Percentiles rank a stretch among this genome's conserved stretches.
Conservation (phyloP, 2,888 invertebrate species). For the Mayetiola destructor region DNA sequence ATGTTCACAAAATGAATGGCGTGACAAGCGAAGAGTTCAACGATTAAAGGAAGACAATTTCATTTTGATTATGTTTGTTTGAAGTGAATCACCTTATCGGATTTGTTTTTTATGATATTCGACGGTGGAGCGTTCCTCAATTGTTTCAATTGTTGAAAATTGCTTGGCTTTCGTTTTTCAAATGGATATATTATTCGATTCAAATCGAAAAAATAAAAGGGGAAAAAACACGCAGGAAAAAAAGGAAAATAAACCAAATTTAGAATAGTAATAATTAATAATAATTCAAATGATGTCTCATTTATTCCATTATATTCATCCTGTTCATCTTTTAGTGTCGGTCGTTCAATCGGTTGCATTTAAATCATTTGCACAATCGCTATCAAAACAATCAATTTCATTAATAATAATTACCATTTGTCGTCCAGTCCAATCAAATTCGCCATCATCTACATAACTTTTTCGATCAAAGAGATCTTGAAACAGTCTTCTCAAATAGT, state of each 20-base stretch:
- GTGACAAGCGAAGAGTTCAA: not conserved
- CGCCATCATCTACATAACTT: constrained; percentile 77
- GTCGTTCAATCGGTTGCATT: not conserved
- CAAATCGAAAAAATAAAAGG: constrained; percentile 14
- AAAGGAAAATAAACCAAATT: not conserved
- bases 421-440: constrained; percentile 93
- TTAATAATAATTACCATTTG: constrained; percentile 39
- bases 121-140: constrained; percentile 77
- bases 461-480: constrained; percentile 78
- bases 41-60: not conserved
- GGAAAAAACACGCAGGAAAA: too few species aligned
- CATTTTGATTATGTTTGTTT: not conserved
- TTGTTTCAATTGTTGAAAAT: constrained; percentile 63
- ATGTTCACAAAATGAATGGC: too few species aligned
- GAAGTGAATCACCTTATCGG: constrained; percentile 60
- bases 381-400: not conserved
- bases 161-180: constrained; percentile 45
- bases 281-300: not conserved
- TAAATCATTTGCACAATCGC: not conserved
- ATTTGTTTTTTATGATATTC: constrained; percentile 69
- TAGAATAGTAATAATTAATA: not conserved
- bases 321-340: not conserved
- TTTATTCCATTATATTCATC: not conserved
- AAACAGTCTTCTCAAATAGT: constrained; percentile 92
- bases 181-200: constrained; percentile 1